Evolutionary conservation across 2,113 vertebrate species (phyloP), one percentile per base, ranked within the genome.

Genomic region (Motacilla alba): DNA sequence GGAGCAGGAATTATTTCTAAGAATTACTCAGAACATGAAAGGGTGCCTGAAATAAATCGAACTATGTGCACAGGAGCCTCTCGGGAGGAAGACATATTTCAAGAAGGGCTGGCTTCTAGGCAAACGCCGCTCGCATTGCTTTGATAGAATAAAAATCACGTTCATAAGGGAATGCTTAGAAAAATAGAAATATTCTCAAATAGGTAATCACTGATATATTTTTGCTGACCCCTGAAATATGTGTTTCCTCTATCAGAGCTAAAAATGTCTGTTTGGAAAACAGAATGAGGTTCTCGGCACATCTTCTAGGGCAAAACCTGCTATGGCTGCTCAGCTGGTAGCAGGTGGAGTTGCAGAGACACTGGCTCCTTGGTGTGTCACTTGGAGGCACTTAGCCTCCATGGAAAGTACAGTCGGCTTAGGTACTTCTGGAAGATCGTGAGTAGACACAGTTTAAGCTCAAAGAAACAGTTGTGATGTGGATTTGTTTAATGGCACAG

Each of bases 81-180:
- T 81, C 52, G 55, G 74, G 75, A 56, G 96, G 97, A 95, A 93
- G 97, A 95, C 97, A 94, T 97, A 62, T 97, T 97, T 87, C 92
- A 55, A 70, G 93, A 52, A 89, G 66, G 58, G 68, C 21, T 77
- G 55, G 66, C 27, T 77, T 83, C 43, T 52, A 55, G 59, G 93
- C 53, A 44, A 70, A 59, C 1, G 16, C 59, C 0, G 1, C 47
- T 79, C 2, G 0, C 14, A 0, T 39, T 27, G 56, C 87, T 44
- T 26, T 20, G 50, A 19, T 31, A 17, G 49, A 66, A 66, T 64
- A 64, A 75, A 95, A 83, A 41, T 21, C n/a, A 19, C 6, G 0
- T 56, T 30, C 6, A 2, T n/a, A 24, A 31, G 26, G 62, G 53
- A 79, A 43, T 18, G 62, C 59, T 35, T 24, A 44, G 53, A 72